These are phyloP conservation scores for Phocoena sinus DNA, from an alignment of 2,113 vertebrate genomes.

Conservation along the genomic window DNA sequence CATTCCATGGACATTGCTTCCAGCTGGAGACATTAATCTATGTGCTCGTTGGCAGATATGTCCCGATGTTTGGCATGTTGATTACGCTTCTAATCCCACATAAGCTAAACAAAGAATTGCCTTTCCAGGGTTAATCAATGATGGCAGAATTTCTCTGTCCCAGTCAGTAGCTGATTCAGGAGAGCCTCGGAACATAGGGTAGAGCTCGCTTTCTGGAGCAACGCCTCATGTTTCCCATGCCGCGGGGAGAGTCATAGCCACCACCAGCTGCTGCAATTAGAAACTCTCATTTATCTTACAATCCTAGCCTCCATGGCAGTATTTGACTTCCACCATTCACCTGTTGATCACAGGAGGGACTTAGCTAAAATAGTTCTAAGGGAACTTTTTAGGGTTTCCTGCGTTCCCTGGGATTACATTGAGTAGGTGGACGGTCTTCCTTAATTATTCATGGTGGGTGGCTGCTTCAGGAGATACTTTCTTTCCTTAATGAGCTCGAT, in stretches of 20 bases:
- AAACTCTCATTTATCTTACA: background rate
- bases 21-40: background rate
- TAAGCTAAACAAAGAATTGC: background rate
- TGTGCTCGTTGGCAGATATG: background rate
- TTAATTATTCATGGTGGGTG: too few relatives aligned
- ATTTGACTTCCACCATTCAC: fast-evolving
- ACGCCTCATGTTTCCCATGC: fast-evolving
- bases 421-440: background rate
- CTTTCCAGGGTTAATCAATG: background rate
- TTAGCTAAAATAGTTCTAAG: background rate
- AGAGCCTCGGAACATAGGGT: fast-evolving
- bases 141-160: background rate
- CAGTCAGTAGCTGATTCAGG: background rate
- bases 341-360: background rate
- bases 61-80: background rate
- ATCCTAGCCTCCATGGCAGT: fast-evolving
- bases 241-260: fast-evolving
- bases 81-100: background rate
- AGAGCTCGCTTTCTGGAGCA: too few relatives aligned
- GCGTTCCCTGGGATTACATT: background rate
- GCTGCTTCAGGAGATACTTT: too few relatives aligned
- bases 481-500: background rate
- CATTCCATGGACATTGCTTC: constrained; percentile 5
- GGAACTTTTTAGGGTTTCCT: background rate
- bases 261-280: fast-evolving